Evolutionary conservation across 2,113 vertebrate species (phyloP).

Genomic region (Peromyscus maniculatus): DNA sequence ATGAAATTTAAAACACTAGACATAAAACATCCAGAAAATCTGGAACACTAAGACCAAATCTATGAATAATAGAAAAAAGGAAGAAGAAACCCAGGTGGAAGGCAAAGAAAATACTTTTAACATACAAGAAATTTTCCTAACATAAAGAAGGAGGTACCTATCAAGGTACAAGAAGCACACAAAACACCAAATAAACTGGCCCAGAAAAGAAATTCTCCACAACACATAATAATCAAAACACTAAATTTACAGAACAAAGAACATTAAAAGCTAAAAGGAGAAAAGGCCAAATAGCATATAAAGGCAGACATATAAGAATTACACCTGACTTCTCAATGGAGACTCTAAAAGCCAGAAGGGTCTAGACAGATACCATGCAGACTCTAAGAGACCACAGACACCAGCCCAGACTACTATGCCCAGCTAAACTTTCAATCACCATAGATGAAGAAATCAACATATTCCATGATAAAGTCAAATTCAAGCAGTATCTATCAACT

Average conservation of each 20-base stretch:
- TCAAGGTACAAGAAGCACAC: not conserved
- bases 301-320: not conserved
- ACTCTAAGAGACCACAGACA: not conserved
- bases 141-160: not conserved
- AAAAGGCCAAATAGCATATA: not conserved
- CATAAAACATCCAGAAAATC: not conserved
- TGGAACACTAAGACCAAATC: not conserved
- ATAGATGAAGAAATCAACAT: not conserved
- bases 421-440: not conserved
- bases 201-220: not conserved
- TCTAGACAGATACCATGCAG: not conserved
- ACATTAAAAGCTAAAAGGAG: not conserved
- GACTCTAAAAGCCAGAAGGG: not conserved
- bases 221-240: not conserved
- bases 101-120: not conserved
- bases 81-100: not conserved
- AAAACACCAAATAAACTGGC: not conserved
- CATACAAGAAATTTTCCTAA: not conserved
- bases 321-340: not conserved
- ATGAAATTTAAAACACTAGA: too few relatives aligned
- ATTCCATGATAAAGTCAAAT: not conserved
- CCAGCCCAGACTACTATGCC: not conserved
- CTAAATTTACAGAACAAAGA: not conserved
- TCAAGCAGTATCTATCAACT: not conserved
- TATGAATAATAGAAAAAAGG: not conserved